Evolutionary conservation across 2,797 vertebrate genomes (phyloP), one percentile per base, ranked within the genome.

Genomic region (Garrulus glandarius): DNA sequence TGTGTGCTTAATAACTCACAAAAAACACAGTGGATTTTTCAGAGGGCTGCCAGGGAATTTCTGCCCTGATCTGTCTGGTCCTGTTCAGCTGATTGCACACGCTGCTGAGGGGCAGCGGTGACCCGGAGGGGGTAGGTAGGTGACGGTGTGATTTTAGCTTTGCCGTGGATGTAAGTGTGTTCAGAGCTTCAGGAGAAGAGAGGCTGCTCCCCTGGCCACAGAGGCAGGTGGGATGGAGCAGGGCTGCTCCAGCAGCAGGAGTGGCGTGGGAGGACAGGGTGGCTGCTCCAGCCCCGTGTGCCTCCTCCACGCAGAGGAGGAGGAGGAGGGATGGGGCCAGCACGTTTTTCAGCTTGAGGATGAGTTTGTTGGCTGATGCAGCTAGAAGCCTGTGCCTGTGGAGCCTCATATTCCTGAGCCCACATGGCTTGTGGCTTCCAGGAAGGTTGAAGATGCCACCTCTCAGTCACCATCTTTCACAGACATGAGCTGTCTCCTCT

Each of bases 1-100:
- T 94, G 80, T 92, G 55, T 81, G 90, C 92, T 96, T 94, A 95
- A 89, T 94, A 96, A 92, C 92, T 86, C 71, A 37, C 72, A 27
- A 89, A 90, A 86, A 93, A 27, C 8, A 46, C 50, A 49, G 70
- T 91, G 72, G 86, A 8, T 82, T 87, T 95, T 96, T 76, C 60
- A 61, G 57, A 56, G 41, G 52, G 32, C 84, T 79, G 37, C 3
- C 7, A 65, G 76, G 88, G 79, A 53, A 78, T 84, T 87, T 95
- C 84, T 81, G 26, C 22, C 0, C 30, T 32, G 74, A 30, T 82
- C 80, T 68, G 49, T 26, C 64, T 63, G 2, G 0, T 50, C 84
- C 70, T 39, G 61, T 27, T 70, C 43, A 24, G 87, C 53, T 41
- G 93, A 26, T 59, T 41, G 70, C 49, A 6, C 39, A 10, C 3